phyloP scores from a whole-genome alignment of 2,888 invertebrate genomes.

The Hypomecis atomaria region DNA sequence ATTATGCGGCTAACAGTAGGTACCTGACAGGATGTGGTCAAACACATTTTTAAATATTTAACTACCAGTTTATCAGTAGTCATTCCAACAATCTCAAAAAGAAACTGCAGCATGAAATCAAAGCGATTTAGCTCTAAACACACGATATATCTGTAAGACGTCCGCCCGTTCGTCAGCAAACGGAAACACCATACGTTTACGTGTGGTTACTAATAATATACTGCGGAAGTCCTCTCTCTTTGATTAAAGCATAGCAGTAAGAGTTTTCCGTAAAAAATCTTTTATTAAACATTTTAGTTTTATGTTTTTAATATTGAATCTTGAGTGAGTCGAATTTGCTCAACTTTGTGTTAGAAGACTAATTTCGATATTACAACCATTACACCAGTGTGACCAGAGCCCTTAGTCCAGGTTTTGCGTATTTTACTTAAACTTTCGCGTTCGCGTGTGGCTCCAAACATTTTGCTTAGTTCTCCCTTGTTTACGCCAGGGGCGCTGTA shows the following conservation, averaged over 20 bases:
- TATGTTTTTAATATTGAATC: not conserved
- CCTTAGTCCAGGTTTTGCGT: too few relatives aligned
- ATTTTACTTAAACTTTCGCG: too few relatives aligned
- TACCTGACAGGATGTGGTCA: too few relatives aligned
- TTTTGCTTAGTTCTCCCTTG: too few relatives aligned
- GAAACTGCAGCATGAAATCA: constrained; percentile 8
- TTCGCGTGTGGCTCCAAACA: too few relatives aligned
- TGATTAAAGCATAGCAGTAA: constrained; percentile 12
- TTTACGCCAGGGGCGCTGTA: too few relatives aligned
- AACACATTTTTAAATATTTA: too few relatives aligned
- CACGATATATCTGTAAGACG: constrained; percentile 15
- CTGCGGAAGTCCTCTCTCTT: constrained; percentile 29
- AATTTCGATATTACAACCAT: too few relatives aligned
- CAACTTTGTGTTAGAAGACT: too few relatives aligned
- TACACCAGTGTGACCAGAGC: too few relatives aligned
- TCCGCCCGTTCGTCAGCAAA: constrained; percentile 32
- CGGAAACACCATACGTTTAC: constrained; percentile 39
- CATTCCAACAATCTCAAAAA: not conserved
- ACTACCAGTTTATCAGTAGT: not conserved
- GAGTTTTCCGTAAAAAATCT: not conserved
- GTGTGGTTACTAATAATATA: constrained; percentile 36
- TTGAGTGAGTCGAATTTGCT: not conserved
- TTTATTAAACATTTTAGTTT: not conserved
- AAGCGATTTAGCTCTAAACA: constrained; percentile 24
- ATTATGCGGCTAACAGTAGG: too few relatives aligned